phyloP scores from a whole-genome alignment of 1,140 invertebrate species.

The Olivierus martensii region DNA sequence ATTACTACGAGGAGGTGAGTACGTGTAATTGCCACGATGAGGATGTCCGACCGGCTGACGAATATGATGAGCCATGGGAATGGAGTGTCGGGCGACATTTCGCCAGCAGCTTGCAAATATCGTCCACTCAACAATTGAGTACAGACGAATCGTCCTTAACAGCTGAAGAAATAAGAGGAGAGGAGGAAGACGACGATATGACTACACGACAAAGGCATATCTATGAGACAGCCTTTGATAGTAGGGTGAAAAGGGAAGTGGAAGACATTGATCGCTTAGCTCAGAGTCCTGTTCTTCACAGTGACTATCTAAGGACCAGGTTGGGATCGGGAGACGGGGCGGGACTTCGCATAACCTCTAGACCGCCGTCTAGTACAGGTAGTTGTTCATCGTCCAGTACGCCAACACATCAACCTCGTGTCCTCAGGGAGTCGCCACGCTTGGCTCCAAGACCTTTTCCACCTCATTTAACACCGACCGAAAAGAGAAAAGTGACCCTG shows the following conservation, averaged over 20 bases:
- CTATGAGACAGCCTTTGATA: constrained; percentile 79
- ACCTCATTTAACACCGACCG: constrained; percentile 12
- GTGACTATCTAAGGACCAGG: constrained; percentile 5
- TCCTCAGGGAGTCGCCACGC: constrained; percentile 6
- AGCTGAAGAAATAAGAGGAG: neutral
- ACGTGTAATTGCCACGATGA: neutral
- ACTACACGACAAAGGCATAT: constrained; percentile 41
- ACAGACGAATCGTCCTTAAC: too few relatives aligned
- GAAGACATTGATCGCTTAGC: constrained; percentile 64
- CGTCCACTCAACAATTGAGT: constrained; percentile 1
- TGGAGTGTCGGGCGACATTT: constrained; percentile 12
- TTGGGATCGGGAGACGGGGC: neutral
- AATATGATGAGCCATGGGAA: constrained; percentile 17
- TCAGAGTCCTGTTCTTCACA: constrained; percentile 53
- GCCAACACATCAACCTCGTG: constrained; percentile 10
- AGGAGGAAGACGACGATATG: constrained; percentile 12
- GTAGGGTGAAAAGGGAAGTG: constrained; percentile 62
- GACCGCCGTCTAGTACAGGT: neutral
- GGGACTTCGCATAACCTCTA: neutral
- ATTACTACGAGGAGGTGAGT: too few relatives aligned
- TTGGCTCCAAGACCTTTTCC: neutral
- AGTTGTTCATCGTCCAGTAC: constrained; percentile 9
- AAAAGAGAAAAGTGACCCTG: constrained; percentile 16
- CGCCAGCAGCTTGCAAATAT: constrained; percentile 11
- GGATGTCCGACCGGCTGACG: neutral